phyloP scores from a whole-genome alignment of 2,113 vertebrate genomes.

The Nothocercus nigrocapillus region DNA sequence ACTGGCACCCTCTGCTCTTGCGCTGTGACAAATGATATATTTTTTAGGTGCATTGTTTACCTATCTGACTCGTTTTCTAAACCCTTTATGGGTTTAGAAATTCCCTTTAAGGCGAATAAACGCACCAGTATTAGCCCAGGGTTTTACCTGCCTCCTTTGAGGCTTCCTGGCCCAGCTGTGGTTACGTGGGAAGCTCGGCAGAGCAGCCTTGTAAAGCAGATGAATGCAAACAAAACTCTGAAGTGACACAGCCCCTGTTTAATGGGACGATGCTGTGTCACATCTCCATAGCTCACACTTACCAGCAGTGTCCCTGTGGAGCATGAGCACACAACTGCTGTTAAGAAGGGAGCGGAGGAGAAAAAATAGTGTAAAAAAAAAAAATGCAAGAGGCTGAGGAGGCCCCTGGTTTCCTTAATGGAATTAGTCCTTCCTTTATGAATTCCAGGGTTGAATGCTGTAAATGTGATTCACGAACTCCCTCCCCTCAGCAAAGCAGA shows the following conservation, averaged over 20 bases:
- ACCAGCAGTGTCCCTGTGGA: slow-evolving; percentile 65
- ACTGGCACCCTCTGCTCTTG: background rate
- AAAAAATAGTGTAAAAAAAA: background rate
- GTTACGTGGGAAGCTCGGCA: background rate
- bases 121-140: background rate
- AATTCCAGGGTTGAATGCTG: slow-evolving; percentile 77
- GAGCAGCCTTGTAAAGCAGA: background rate
- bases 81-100: background rate
- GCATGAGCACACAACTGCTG: slow-evolving; percentile 58
- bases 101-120: background rate
- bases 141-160: background rate
- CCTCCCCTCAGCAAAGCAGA: slow-evolving; percentile 29
- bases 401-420: slow-evolving; percentile 69
- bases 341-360: background rate
- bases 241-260: background rate
- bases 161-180: background rate
- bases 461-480: slow-evolving; percentile 74
- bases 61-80: background rate
- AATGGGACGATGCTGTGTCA: slow-evolving; percentile 12
- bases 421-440: slow-evolving; percentile 77
- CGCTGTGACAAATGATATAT: background rate
- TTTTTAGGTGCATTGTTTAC: background rate
- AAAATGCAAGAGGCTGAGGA: slow-evolving; percentile 30
- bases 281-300: slow-evolving; percentile 68
- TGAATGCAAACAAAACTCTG: slow-evolving; percentile 14